Percentiles rank a stretch among this genome's conserved stretches.
Conservation (phyloP, 2,113 vertebrate species). For the Benthochromis sp. region DNA sequence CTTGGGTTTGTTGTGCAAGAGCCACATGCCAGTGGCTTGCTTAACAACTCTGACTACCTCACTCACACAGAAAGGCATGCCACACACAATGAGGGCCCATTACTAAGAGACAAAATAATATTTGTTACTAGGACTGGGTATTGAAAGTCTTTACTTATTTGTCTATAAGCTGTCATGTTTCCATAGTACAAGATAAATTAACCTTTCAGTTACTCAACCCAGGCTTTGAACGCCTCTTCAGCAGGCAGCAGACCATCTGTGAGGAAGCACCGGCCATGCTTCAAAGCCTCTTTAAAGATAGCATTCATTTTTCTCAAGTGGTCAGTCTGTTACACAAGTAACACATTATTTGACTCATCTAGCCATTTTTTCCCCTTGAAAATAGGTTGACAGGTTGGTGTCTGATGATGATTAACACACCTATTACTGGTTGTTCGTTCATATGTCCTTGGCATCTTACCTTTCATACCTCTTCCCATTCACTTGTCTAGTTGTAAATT, state of each 20-base stretch:
- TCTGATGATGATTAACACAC: not conserved
- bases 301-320: not conserved
- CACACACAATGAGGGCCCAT: not conserved
- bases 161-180: not conserved
- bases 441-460: not conserved
- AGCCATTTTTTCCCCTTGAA: not conserved
- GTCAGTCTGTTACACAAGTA: not conserved
- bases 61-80: not conserved
- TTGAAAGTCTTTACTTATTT: not conserved
- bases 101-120: not conserved
- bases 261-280: not conserved
- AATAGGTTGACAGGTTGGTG: not conserved
- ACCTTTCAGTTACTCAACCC: not conserved
- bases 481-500: not conserved
- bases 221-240: not conserved
- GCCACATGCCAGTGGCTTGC: slow-evolving; percentile 15
- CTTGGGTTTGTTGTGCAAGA: slow-evolving; percentile 33
- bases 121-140: not conserved
- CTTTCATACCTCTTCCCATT: not conserved
- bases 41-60: not conserved
- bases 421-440: not conserved
- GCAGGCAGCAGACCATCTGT: not conserved
- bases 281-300: not conserved
- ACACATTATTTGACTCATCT: not conserved
- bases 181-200: not conserved